Evolutionary conservation across 2,797 vertebrate genomes (phyloP).

Genomic region (Taenioides sp.): DNA sequence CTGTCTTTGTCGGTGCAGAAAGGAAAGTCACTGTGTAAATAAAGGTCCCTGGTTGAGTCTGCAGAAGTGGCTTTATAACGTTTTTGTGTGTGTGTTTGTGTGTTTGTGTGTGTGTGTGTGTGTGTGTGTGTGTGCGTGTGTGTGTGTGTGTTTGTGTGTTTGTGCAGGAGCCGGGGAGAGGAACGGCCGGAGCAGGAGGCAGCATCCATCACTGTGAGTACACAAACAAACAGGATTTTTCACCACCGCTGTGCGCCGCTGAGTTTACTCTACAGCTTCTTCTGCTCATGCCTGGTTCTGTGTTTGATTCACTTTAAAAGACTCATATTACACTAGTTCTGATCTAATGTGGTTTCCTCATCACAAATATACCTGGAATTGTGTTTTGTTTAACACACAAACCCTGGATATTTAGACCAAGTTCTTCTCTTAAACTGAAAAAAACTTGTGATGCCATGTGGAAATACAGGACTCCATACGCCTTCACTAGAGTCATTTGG

Average conservation of each 20-base stretch:
- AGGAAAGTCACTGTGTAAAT: constrained; percentile 24
- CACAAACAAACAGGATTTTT: constrained; percentile 67
- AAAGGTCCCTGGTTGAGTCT: constrained; percentile 30
- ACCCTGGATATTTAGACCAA: too few relatives aligned
- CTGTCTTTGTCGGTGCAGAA: constrained; percentile 17
- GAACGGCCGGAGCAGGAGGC: constrained; percentile 36
- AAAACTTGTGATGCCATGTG: too few relatives aligned
- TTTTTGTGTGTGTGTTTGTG: too few relatives aligned
- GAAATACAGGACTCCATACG: too few relatives aligned
- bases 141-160: neutral
- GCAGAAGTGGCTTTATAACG: constrained; percentile 29
- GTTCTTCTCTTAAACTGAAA: too few relatives aligned
- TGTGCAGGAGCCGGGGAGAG: constrained; percentile 70
- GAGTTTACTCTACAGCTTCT: constrained; percentile 23
- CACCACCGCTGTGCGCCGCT: constrained; percentile 37
- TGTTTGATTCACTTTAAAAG: neutral
- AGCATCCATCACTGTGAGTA: constrained; percentile 77
- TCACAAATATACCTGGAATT: too few relatives aligned
- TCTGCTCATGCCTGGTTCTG: neutral
- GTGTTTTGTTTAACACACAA: too few relatives aligned
- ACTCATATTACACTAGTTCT: too few relatives aligned
- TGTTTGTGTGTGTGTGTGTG: neutral
- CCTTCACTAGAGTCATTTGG: too few relatives aligned
- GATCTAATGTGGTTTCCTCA: too few relatives aligned
- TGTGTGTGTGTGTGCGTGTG: too few relatives aligned